Conservation (phyloP, 2,888 invertebrate species). For the Cephalotes varians region DNA sequence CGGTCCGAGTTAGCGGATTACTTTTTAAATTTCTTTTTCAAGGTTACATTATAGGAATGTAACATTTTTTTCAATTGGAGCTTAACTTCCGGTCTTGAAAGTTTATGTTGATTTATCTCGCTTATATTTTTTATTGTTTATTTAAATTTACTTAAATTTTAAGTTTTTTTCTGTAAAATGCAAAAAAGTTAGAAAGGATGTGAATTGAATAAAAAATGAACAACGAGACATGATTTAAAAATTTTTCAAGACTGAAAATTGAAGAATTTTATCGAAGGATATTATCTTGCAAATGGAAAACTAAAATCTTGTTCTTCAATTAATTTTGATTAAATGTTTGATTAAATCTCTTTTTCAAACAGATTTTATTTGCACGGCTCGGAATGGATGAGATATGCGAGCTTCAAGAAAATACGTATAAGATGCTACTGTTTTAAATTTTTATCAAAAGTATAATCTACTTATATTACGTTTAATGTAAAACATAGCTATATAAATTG, state of each 20-base stretch:
- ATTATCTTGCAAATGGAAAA: background rate
- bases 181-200: too few species aligned
- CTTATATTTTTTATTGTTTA: background rate
- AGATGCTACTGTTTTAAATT: background rate
- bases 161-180: background rate
- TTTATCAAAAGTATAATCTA: conserved; percentile 10
- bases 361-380: background rate
- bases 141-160: background rate
- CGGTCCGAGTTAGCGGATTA: conserved; percentile 14
- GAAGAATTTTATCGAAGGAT: background rate
- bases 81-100: background rate
- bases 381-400: background rate
- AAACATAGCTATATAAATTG: background rate
- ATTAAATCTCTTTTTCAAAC: background rate
- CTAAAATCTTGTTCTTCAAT: background rate
- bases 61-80: background rate
- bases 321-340: background rate
- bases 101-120: background rate
- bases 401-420: background rate
- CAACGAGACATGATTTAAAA: background rate
- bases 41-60: background rate
- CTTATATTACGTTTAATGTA: background rate
- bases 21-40: conserved; percentile 9
- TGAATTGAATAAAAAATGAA: conserved; percentile 1
- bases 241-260: background rate